Base-by-base conservation (phyloP, 2,797 vertebrate genomes). In the Sebastes wilsoni region DNA sequence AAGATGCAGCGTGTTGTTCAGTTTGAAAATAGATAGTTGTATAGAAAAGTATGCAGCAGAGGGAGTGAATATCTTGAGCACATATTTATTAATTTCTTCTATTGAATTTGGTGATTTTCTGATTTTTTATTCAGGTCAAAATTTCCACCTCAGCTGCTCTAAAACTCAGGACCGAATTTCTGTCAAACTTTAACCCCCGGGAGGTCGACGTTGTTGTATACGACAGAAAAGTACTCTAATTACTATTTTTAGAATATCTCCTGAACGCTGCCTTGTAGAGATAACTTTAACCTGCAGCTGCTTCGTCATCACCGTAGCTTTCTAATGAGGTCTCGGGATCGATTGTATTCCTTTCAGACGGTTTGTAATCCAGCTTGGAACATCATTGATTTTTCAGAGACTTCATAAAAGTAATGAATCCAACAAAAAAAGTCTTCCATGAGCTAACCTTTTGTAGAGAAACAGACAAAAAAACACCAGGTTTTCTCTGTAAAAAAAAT, bases 281-380 rank as follows among this genome's bases (percentile, higher is more conserved):
- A 36, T 38, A 38, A 38, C 36, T 38, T 38, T 38, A 38, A 38
- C 36, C 0, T 34, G 0, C 32, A 34, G 34, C 34, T 34, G 38
- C 5, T 38, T 38, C 2, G 13, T 38, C 38, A 38, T 14, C 38
- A 38, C 38, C 13, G 38, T 38, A 38, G 38, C 38, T 38, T 14
- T 38, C 0, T 38, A 38, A 36, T 0, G 34, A 36, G 34, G 34
- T 36, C 0, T 36, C 38, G 0, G 13, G 4, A 38, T 38, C 34
- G 34, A 54, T 54, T 0, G 8, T n/a, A 54, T n/a, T 36, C 34
- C 34, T 36, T 36, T 36, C 34, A 36, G 11, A 36, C 11, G 34
- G 34, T 36, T 36, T 36, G 34, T 36, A 36, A 36, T 36, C 34
- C 34, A 36, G 34, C 34, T 36, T 36, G 34, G 34, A 36, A 36